Evolutionary conservation across 2,113 vertebrate genomes (phyloP), one percentile per base, ranked within the genome.

Genomic region (Nasalis larvatus): DNA sequence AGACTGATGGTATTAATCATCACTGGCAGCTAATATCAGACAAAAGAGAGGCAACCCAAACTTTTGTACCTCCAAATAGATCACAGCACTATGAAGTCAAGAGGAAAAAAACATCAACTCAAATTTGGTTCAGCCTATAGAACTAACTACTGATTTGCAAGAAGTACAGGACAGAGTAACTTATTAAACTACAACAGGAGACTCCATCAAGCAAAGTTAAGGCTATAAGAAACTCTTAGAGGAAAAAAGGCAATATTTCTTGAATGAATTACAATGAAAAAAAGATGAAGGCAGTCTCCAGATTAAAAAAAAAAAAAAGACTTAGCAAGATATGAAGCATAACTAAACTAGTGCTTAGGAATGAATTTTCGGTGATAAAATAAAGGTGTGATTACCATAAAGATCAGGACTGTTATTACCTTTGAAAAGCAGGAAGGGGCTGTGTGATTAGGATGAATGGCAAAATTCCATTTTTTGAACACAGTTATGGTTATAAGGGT

Each of bases 131-230:
- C 8, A 81, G 23, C 25, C 49, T 92, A 0, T 66, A 52, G 20
- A 90, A 83, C 18, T 30, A 95, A 81, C 12, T 86, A 63, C 30
- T 23, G 76, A 58, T 88, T 49, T 54, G 27, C 17, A 95, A 71
- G 76, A 93, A 84, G 81, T 91, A 40, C 42, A 85, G 78, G 16
- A 76, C 45, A 84, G 73, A 96, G 16, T 40, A 93, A 63, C 37
- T 40, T 40, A 49, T 69, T 73, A 93, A 87, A 76, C 37, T 76
- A 18, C 49, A 91, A 86, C 18, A 77, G 32, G 37, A 49, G 52
- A 93, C 42, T 37, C 25, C 42, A 86, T 56, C 12, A 66, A 73
- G 30, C 63, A 81, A 95, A 94, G 83, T 86, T 58, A 86, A 95
- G 56, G 90, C 68, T 68, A 1, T 27, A 56, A 35, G 68, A 83